These are phyloP conservation scores for Trachurus trachurus DNA, from an alignment of 2,797 vertebrate species.

Conservation along the genomic window DNA sequence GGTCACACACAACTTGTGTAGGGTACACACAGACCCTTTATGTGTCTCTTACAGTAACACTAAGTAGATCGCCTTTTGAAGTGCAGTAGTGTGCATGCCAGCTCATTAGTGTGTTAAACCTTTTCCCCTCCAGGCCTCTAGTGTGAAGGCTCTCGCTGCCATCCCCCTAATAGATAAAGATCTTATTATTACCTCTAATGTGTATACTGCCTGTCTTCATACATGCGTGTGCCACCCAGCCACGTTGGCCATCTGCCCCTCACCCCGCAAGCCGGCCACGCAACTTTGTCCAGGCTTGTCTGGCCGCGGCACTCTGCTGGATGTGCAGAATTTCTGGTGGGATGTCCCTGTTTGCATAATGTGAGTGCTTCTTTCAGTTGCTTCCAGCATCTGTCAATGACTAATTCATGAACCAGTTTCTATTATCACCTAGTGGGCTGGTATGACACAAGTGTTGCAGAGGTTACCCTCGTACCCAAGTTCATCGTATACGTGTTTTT, in stretches of 20 bases:
- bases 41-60: conserved; percentile 26
- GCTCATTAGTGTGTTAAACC: conserved; percentile 64
- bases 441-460: conserved; percentile 30
- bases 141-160: conserved; percentile 38
- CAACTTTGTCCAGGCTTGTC: conserved; percentile 67
- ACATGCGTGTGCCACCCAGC: conserved; percentile 35
- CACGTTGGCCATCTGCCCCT: conserved; percentile 56
- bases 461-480: conserved; percentile 29
- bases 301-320: conserved; percentile 56
- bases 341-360: conserved; percentile 64
- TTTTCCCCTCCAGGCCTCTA: conserved; percentile 48
- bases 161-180: conserved; percentile 60
- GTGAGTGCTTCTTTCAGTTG: conserved; percentile 41
- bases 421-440: conserved; percentile 32
- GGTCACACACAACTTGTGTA: conserved; percentile 35
- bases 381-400: conserved; percentile 68
- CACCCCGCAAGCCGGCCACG: conserved; percentile 55
- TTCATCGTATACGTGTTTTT: conserved; percentile 4
- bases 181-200: conserved; percentile 59
- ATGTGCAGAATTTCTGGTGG: conserved; percentile 58
- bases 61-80: conserved; percentile 49
- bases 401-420: conserved; percentile 64
- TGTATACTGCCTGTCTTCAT: conserved; percentile 39
- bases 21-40: conserved; percentile 17
- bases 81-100: conserved; percentile 67